Percentiles rank a stretch among this genome's conserved stretches.
Conservation (phyloP, 2,113 vertebrate genomes). For the Polypterus senegalus region DNA sequence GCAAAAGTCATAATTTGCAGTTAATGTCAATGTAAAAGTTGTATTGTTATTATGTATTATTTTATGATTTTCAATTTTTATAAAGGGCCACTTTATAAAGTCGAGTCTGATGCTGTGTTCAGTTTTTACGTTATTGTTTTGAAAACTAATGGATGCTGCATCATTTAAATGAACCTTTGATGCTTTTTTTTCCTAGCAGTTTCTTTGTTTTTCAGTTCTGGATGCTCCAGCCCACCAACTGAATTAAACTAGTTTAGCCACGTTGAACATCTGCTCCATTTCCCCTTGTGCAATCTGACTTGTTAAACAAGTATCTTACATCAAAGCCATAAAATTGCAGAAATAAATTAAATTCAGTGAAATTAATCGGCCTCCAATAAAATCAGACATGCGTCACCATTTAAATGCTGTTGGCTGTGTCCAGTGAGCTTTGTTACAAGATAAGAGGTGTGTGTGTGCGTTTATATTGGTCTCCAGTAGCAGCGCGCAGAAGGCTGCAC, state of each 20-base stretch:
- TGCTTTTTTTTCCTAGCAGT: neutral
- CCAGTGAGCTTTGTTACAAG: conserved; percentile 57
- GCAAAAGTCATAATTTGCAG: too few relatives aligned
- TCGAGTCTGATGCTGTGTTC: too few relatives aligned
- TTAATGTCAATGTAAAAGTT: too few relatives aligned
- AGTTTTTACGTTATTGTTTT: too few relatives aligned
- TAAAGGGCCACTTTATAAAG: too few relatives aligned
- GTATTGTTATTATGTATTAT: too few relatives aligned
- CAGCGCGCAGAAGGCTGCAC: conserved; percentile 64
- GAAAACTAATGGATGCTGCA: too few relatives aligned
- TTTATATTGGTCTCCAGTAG: conserved; percentile 51
- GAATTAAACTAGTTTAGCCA: neutral
- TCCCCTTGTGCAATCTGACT: conserved; percentile 34
- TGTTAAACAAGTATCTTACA: conserved; percentile 65
- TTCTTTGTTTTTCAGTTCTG: neutral
- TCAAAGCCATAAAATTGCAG: conserved; percentile 42
- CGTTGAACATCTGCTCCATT: conserved; percentile 47
- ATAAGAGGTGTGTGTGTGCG: conserved; percentile 52
- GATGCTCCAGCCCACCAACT: neutral
- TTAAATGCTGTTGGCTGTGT: conserved; percentile 42
- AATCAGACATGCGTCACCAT: conserved; percentile 55
- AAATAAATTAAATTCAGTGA: conserved; percentile 57
- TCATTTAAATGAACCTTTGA: neutral
- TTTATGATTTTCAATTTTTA: too few relatives aligned
- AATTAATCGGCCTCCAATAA: conserved; percentile 66